These are phyloP conservation scores for Myripristis jacobus DNA, from an alignment of 2,797 vertebrate genomes.

Conservation along the genomic window DNA sequence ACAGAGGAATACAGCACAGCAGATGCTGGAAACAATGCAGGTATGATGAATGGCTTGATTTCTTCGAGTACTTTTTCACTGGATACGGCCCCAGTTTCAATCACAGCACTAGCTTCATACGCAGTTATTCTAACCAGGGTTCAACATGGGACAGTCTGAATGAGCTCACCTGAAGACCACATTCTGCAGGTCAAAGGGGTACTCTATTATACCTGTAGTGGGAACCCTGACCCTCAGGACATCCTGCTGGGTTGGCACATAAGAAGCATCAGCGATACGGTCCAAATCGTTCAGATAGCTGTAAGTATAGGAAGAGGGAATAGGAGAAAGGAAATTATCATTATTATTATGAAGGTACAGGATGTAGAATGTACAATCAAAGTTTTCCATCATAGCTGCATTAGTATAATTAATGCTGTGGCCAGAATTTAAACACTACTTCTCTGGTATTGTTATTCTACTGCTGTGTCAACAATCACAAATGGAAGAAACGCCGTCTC, in stretches of 20 bases:
- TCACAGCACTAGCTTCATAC: neutral
- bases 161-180: slow-evolving; percentile 87
- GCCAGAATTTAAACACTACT: neutral
- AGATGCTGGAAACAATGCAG: neutral
- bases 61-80: neutral
- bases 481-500: slow-evolving; percentile 36
- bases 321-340: slow-evolving; percentile 11
- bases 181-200: slow-evolving; percentile 89
- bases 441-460: slow-evolving; percentile 13
- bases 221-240: slow-evolving; percentile 88
- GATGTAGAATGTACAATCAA: neutral
- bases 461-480: slow-evolving; percentile 29
- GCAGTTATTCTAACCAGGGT: neutral
- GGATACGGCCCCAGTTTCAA: neutral
- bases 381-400: slow-evolving; percentile 13
- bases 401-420: neutral
- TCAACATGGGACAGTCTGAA: neutral
- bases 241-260: slow-evolving; percentile 89
- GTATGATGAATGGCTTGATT: too few species aligned
- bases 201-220: slow-evolving; percentile 89
- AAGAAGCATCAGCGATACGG: slow-evolving; percentile 78
- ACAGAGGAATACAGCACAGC: neutral
- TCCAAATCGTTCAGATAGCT: slow-evolving; percentile 88
- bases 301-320: slow-evolving; percentile 25
- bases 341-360: neutral